These are phyloP conservation scores for Trissolcus basalis DNA, from an alignment of 1,140 invertebrate genomes.

Conservation along the genomic window DNA sequence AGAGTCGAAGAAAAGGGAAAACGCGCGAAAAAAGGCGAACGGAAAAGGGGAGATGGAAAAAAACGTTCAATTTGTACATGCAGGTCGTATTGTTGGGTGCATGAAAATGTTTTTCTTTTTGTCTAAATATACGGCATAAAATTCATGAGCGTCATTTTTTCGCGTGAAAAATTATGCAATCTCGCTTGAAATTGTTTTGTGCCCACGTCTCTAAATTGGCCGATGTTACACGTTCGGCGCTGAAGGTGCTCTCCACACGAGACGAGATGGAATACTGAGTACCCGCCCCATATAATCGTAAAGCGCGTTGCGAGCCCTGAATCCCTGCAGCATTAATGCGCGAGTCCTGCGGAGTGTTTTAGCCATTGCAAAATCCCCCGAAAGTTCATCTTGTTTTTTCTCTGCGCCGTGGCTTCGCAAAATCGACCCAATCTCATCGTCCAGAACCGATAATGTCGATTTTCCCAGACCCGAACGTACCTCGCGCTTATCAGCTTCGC, in stretches of 20 bases:
- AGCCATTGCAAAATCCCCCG: slow-evolving; percentile 20
- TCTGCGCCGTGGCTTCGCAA: slow-evolving; percentile 18
- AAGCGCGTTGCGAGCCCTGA: slow-evolving; percentile 52
- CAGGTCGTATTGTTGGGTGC: slow-evolving; percentile 48
- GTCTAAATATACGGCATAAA: slow-evolving; percentile 54
- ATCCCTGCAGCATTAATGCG: slow-evolving; percentile 54
- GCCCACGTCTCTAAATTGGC: slow-evolving; percentile 58
- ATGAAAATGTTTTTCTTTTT: slow-evolving; percentile 56
- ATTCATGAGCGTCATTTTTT: slow-evolving; percentile 61
- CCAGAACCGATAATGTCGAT: slow-evolving; percentile 48
- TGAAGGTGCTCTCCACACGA: slow-evolving; percentile 55
- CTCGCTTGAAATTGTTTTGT: slow-evolving; percentile 59
- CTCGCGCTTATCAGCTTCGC: slow-evolving; percentile 39
- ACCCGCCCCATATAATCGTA: slow-evolving; percentile 55
- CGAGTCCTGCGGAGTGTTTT: slow-evolving; percentile 45
- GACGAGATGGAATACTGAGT: slow-evolving; percentile 60
- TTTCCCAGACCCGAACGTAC: slow-evolving; percentile 20
- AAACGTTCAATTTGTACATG: slow-evolving; percentile 49
- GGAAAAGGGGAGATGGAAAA: slow-evolving; percentile 17
- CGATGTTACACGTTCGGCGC: slow-evolving; percentile 49
- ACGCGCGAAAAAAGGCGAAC: slow-evolving; percentile 3
- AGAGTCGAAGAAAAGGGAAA: slow-evolving; percentile 13
- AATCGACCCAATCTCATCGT: slow-evolving; percentile 50
- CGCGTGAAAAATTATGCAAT: slow-evolving; percentile 62
- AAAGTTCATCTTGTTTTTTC: slow-evolving; percentile 29